phyloP scores from a whole-genome alignment of 2,113 vertebrate species.

The Takifugu bimaculatus region DNA sequence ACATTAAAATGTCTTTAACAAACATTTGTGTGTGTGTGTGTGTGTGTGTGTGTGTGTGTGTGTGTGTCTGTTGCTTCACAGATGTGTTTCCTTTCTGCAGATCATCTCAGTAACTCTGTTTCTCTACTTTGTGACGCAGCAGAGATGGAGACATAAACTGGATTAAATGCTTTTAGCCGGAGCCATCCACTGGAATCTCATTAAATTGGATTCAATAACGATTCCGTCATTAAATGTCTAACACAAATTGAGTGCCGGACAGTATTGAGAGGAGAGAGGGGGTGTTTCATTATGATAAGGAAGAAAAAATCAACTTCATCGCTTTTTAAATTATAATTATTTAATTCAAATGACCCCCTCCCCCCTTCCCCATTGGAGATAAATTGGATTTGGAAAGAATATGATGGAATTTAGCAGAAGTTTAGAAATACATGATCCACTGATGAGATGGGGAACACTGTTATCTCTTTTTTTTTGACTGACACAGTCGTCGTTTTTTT shows the following conservation, averaged over 20 bases:
- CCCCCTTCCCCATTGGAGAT: constrained; percentile 2
- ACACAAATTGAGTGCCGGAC: constrained; percentile 46
- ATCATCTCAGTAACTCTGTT: background rate
- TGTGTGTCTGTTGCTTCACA: background rate
- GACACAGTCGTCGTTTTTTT: too few relatives aligned
- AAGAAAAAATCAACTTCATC: constrained; percentile 55
- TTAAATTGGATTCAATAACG: constrained; percentile 63
- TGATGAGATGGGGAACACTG: too few relatives aligned
- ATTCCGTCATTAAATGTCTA: constrained; percentile 43
- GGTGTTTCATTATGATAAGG: constrained; percentile 68
- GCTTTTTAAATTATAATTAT: constrained; percentile 57
- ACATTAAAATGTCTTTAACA: too few relatives aligned
- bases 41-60: too few relatives aligned
- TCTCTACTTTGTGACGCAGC: constrained; percentile 21
- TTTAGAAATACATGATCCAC: too few relatives aligned
- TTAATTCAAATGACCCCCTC: constrained; percentile 50
- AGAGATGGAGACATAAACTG: constrained; percentile 37
- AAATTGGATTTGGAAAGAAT: background rate
- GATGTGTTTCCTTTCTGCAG: constrained; percentile 1
- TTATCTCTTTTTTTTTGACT: too few relatives aligned
- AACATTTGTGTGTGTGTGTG: too few relatives aligned
- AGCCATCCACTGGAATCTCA: constrained; percentile 32
- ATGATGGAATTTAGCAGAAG: background rate
- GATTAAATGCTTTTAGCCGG: constrained; percentile 51
- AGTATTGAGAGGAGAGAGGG: constrained; percentile 50